These are phyloP conservation scores for Pyrrhosoma nymphula DNA, from an alignment of 2,888 invertebrate species.

Conservation along the genomic window DNA sequence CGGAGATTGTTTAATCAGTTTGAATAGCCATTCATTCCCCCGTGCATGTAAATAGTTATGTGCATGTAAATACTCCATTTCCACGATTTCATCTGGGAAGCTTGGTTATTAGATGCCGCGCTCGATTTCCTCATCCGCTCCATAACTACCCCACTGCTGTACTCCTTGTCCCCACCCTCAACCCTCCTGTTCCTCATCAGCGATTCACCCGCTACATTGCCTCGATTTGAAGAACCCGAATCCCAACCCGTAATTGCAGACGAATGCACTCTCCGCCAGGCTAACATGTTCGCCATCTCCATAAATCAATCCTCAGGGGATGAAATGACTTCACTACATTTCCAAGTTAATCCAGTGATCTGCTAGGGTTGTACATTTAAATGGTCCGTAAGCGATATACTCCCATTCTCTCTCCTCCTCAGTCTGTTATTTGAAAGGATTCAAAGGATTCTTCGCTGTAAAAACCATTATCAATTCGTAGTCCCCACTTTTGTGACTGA, in stretches of 20 bases:
- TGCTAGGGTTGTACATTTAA: background rate
- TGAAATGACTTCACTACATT: background rate
- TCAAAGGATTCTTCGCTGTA: too few relatives aligned
- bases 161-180: background rate
- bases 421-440: too few relatives aligned
- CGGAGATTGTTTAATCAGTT: too few relatives aligned
- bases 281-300: conserved; percentile 18
- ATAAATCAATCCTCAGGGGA: conserved; percentile 15
- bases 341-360: conserved; percentile 6
- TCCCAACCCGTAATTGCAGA: conserved; percentile 32
- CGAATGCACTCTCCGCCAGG: conserved; percentile 8
- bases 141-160: background rate
- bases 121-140: background rate
- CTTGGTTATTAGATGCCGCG: background rate
- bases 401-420: too few relatives aligned
- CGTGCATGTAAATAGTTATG: too few relatives aligned
- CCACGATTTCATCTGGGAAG: background rate
- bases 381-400: background rate
- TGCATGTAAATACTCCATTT: background rate
- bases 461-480: too few relatives aligned
- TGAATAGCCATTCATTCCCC: too few relatives aligned
- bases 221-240: conserved; percentile 31
- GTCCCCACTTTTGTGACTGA: too few relatives aligned
- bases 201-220: background rate
- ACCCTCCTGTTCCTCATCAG: conserved; percentile 6